Percentiles rank a stretch among this genome's conserved stretches.
These are phyloP conservation scores for Plecturocebus donacophilus DNA, from an alignment of 2,113 vertebrate genomes.

Conservation along the genomic window DNA sequence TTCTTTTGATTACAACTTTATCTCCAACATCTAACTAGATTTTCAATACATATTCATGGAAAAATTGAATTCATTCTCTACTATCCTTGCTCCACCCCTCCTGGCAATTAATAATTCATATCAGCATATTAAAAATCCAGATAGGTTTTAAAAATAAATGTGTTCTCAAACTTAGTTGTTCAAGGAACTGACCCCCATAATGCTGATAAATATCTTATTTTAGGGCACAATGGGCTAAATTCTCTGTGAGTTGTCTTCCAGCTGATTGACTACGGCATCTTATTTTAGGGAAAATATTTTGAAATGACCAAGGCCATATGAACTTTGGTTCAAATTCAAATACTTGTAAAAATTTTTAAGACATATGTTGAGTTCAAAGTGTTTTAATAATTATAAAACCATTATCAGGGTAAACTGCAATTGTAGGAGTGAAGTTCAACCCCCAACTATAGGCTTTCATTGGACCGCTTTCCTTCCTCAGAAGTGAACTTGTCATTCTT, in stretches of 20 bases:
- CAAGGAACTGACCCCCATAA: not conserved
- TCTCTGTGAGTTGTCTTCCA: not conserved
- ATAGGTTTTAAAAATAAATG: not conserved
- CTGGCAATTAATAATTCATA: not conserved
- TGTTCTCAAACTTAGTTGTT: slow-evolving; percentile 11
- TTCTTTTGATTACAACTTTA: not conserved
- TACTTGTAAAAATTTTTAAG: not conserved
- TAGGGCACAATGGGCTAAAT: not conserved
- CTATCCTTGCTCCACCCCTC: not conserved
- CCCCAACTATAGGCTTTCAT: not conserved
- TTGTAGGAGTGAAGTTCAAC: not conserved
- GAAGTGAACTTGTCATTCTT: not conserved
- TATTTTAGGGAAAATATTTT: not conserved
- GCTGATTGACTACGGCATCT: not conserved
- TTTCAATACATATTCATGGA: not conserved
- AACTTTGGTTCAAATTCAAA: slow-evolving; percentile 31
- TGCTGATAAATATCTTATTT: slow-evolving; percentile 8
- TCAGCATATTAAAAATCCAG: not conserved
- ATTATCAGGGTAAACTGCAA: not conserved
- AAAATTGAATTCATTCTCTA: not conserved
- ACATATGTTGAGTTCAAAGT: not conserved
- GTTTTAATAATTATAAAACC: not conserved
- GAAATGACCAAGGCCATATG: not conserved
- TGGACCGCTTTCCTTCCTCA: not conserved
- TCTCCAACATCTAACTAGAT: not conserved